Evolutionary conservation across 2,797 vertebrate species (phyloP).

Genomic region (Capromys pilorides): DNA sequence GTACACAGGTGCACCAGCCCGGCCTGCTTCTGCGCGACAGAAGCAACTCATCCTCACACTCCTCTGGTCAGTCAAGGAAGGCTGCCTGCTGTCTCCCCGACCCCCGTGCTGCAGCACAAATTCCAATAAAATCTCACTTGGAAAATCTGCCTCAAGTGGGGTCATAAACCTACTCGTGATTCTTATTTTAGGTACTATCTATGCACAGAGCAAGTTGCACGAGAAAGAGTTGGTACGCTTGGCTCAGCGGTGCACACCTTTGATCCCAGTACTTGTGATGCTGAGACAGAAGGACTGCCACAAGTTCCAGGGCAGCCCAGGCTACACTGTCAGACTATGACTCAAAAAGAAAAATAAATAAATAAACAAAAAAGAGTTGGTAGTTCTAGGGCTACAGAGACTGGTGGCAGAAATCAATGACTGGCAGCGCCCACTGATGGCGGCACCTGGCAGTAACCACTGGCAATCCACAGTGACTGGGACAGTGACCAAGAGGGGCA

Average conservation of each 20-base stretch:
- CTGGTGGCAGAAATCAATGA: not conserved
- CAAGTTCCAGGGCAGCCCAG: not conserved
- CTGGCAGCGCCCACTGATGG: not conserved
- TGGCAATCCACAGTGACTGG: not conserved
- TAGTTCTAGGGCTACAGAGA: not conserved
- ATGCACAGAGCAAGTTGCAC: not conserved
- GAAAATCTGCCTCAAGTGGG: not conserved
- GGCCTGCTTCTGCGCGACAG: not conserved
- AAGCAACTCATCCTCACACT: not conserved
- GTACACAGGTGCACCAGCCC: not conserved
- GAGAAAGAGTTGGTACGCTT: not conserved
- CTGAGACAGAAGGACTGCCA: not conserved
- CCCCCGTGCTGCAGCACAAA: not conserved
- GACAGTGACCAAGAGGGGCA: not conserved
- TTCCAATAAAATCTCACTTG: not conserved
- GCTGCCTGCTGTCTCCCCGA: not conserved
- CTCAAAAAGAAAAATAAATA: not conserved
- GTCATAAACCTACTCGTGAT: not conserved
- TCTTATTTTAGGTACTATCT: not conserved
- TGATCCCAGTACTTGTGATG: not conserved
- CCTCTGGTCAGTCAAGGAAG: not conserved
- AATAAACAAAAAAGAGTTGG: not conserved
- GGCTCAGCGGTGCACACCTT: not conserved
- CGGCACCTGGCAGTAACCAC: not conserved
- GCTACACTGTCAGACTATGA: not conserved